A percentile compares a stretch with the other conserved stretches of the same genome.
Conservation (phyloP, 2,113 vertebrate species). For the Oxyura jamaicensis region DNA sequence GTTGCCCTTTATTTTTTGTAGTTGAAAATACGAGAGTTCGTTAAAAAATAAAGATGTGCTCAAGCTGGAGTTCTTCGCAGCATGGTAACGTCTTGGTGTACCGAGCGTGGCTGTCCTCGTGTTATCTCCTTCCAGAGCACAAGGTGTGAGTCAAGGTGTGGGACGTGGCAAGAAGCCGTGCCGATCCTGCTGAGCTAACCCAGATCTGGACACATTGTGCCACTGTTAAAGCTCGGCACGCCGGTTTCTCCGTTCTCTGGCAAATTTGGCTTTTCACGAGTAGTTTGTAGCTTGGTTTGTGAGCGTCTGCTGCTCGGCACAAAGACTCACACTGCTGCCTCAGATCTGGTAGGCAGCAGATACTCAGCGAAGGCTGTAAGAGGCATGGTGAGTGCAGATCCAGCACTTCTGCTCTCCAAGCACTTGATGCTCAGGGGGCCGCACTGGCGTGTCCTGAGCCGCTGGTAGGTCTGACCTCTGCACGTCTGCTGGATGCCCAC, state of each 20-base stretch:
- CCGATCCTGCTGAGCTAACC: background rate
- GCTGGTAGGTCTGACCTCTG: background rate
- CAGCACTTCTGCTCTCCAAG: fast-evolving
- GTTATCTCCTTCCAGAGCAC: background rate
- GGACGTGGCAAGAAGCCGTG: fast-evolving
- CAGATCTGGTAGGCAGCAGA: background rate
- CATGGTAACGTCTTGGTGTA: background rate
- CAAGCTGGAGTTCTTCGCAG: too few relatives aligned
- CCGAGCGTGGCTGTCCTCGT: too few relatives aligned
- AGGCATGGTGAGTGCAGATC: background rate
- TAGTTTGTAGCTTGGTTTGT: too few relatives aligned
- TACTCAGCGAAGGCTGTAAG: background rate
- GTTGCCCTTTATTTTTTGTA: background rate
- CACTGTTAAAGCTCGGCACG: fast-evolving
- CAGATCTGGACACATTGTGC: background rate
- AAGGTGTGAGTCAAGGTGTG: background rate
- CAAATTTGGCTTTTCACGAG: background rate
- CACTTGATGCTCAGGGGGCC: background rate
- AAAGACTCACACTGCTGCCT: background rate
- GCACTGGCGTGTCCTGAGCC: background rate
- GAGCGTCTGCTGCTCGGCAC: too few relatives aligned
- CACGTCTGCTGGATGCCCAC: background rate
- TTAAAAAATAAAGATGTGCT: background rate
- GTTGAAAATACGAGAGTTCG: background rate
- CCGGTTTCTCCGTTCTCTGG: background rate